Base-by-base conservation (phyloP, 2,888 invertebrate genomes). In the Acronicta aceris region DNA sequence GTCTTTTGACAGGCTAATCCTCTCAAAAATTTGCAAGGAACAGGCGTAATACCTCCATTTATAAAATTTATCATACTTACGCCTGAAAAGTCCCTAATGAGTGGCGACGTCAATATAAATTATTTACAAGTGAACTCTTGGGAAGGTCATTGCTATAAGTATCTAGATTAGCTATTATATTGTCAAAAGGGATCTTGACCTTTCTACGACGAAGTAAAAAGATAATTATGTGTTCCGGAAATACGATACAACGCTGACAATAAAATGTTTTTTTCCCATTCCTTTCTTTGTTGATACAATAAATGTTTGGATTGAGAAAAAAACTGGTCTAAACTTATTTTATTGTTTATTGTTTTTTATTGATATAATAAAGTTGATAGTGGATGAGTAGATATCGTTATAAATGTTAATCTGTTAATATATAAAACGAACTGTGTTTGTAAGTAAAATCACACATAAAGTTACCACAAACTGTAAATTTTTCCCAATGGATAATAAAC, bases 221-320 rank as follows among this genome's bases (percentile, higher is more conserved):
- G 53, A 53, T 53, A 53, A 53, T 53, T 33, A 53, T 45, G 45
- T 53, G 17, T 46, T 15, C 53, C 16, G 45, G 45, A 53, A 46
- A 53, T 38, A 53, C 33, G 33, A 25, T 8, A 53, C 15, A 25
- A 43, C 21, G 15, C 45, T 21, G 30, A 10, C 25, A 15, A 36
- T 46, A 53, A 45, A 45, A 36, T 46, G 12, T 53, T 46, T 21
- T 52, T 36, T 33, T 8, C 3, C 12, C 33, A 36, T 33, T 53
- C 43, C 43, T 36, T 43, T 43, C 25, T 53, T 43, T 53, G 33
- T 27, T 42, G 51, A 17, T 30, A 41, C 30, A 51, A 51, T 30
- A 30, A 30, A 16, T 33, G 7, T 30, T 42, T 15, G 41, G 27
- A 10, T 9, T 33, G 33, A 33, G 12, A 8, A 21, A 6, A 30